Evolutionary conservation across 2,888 invertebrate genomes (phyloP).

Genomic region (Lamellibrachia columna): DNA sequence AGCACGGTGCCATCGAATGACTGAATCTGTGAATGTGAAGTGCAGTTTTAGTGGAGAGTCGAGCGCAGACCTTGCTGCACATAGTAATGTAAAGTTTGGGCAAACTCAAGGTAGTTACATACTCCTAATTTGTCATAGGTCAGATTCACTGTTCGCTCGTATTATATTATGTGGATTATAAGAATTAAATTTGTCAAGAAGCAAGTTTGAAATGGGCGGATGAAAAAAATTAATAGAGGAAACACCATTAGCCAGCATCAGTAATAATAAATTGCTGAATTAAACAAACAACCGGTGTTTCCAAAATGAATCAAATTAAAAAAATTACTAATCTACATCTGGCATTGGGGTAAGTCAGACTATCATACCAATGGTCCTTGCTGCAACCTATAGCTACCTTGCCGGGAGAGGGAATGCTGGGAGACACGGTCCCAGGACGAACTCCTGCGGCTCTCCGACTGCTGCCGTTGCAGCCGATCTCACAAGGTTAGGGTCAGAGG

Average conservation of each 20-base stretch:
- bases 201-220: no score
- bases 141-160: not conserved
- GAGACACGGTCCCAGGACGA: not conserved
- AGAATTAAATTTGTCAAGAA: not conserved
- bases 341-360: not conserved
- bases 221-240: no score
- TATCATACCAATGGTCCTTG: not conserved
- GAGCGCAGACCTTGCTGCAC: not conserved
- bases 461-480: not conserved
- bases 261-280: no score
- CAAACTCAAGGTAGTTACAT: not conserved
- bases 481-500: not conserved
- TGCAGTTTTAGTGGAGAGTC: not conserved
- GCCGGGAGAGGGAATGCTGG: not conserved
- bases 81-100: not conserved
- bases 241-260: no score
- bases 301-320: not conserved
- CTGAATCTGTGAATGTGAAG: slow-evolving; percentile 51
- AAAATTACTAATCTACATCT: not conserved
- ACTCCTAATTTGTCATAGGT: not conserved
- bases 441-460: not conserved
- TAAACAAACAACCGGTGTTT: not conserved
- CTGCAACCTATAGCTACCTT: not conserved
- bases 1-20: slow-evolving; percentile 62
- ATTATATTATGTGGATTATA: not conserved